Evolutionary conservation across 2,888 invertebrate species (phyloP).

Genomic region (Cephus sareptanus): DNA sequence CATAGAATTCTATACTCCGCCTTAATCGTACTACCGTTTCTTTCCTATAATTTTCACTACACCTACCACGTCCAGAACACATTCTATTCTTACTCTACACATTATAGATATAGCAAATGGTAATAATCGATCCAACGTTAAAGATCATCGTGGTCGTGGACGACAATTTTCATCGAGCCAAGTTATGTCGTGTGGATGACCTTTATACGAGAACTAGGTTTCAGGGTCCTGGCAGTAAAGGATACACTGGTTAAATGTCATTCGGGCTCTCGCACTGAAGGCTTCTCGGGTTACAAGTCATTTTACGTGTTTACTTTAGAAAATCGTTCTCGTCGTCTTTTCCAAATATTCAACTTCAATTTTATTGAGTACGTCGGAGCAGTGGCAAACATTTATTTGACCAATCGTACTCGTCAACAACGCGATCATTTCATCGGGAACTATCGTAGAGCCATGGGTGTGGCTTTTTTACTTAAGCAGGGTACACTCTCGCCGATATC

Average conservation of each 20-base stretch:
- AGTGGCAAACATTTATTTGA: neutral
- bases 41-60: neutral
- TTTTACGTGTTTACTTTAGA: neutral
- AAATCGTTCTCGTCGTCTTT: neutral
- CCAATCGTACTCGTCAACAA: neutral
- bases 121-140: neutral
- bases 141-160: neutral
- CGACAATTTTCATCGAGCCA: neutral
- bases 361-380: neutral
- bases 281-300: neutral
- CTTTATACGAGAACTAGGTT: neutral
- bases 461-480: neutral
- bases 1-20: neutral
- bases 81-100: neutral
- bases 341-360: neutral
- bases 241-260: neutral
- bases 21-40: neutral
- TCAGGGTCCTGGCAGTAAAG: neutral
- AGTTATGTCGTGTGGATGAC: neutral
- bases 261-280: neutral
- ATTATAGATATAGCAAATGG: neutral
- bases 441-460: neutral
- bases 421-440: neutral
- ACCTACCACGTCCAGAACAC: neutral
- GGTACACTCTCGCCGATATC: neutral